Percentiles rank a stretch among this genome's conserved stretches.
phyloP scores from a whole-genome alignment of 2,113 vertebrate species.

The Mobula hypostoma region DNA sequence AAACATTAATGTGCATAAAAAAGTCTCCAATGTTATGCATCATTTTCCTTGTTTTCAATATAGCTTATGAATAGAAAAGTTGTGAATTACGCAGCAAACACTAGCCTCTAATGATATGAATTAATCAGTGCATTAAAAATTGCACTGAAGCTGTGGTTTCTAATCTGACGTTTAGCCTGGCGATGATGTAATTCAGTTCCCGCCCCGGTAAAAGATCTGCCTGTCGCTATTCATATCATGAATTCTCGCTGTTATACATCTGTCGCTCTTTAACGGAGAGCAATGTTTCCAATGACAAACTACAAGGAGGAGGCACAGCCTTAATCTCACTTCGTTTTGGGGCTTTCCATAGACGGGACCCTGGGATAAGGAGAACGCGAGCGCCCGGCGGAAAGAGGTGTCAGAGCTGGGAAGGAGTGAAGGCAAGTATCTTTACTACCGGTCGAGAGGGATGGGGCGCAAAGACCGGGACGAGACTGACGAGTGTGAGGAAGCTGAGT shows the following conservation, averaged over 20 bases:
- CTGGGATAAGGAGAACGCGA: background rate
- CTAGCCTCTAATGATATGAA: background rate
- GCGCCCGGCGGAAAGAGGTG: background rate
- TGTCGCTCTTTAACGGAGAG: background rate
- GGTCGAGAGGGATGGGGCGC: background rate
- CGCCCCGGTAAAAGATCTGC: background rate
- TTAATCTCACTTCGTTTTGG: background rate
- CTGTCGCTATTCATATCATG: background rate
- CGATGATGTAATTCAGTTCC: conserved; percentile 23
- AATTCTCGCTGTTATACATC: background rate
- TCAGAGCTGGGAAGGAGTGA: background rate
- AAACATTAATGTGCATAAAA: background rate
- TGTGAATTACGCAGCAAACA: background rate
- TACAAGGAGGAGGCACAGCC: background rate
- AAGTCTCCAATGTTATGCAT: background rate
- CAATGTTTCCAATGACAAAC: background rate
- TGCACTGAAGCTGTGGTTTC: background rate
- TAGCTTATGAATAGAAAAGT: too few relatives aligned
- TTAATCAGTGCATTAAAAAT: background rate
- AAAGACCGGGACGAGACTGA: background rate
- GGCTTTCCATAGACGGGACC: background rate
- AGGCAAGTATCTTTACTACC: background rate
- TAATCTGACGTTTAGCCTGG: background rate
- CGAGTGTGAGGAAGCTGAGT: background rate
- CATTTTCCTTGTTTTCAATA: too few relatives aligned